These are phyloP conservation scores for Pantherophis guttatus DNA, from an alignment of 2,113 vertebrate genomes.

Conservation along the genomic window DNA sequence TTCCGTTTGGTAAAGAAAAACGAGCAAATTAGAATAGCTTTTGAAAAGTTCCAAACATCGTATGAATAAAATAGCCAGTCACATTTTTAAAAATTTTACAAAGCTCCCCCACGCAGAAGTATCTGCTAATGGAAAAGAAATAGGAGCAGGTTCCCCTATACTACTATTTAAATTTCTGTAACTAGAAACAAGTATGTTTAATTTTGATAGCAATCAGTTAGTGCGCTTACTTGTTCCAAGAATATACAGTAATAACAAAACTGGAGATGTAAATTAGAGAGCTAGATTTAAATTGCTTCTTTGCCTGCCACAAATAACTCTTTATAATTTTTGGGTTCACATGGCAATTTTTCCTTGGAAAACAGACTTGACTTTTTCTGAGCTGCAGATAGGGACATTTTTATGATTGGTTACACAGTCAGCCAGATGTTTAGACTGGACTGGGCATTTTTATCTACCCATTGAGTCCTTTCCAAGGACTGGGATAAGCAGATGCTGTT, in stretches of 20 bases:
- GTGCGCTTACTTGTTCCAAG: background rate
- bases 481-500: background rate
- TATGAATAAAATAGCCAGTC: background rate
- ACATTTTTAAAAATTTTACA: background rate
- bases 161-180: background rate
- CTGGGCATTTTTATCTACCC: background rate
- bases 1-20: constrained; percentile 1
- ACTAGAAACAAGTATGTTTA: background rate
- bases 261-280: background rate
- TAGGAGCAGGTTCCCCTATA: background rate
- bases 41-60: background rate
- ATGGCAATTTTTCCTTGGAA: background rate
- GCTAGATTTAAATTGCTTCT: background rate
- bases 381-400: background rate
- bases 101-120: background rate
- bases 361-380: background rate
- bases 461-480: background rate
- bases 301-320: background rate
- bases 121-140: background rate
- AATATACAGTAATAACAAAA: background rate
- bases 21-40: background rate
- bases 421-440: background rate
- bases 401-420: background rate
- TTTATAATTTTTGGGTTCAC: background rate
- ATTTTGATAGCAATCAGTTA: background rate